These are phyloP conservation scores for Cenopis cana DNA, from an alignment of 2,888 invertebrate genomes.

Conservation along the genomic window DNA sequence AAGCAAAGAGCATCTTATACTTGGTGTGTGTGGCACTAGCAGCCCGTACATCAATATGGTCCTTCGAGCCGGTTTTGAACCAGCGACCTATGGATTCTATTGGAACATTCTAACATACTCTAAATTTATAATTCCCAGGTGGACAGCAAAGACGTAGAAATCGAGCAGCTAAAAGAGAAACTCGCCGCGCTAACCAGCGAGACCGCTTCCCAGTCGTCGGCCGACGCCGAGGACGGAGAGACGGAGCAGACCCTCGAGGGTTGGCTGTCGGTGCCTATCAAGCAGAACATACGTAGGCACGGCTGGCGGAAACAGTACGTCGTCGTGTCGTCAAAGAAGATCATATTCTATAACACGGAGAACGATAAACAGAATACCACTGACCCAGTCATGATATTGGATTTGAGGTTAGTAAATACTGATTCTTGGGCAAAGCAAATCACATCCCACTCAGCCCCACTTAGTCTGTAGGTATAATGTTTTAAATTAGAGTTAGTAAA, in stretches of 20 bases:
- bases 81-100: constrained; percentile 85
- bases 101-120: no score
- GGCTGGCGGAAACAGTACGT: constrained; percentile 99
- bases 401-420: constrained; percentile 91
- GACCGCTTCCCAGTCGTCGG: constrained; percentile 95
- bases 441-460: no score
- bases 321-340: constrained; percentile 98
- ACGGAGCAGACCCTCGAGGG: constrained; percentile 95
- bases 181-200: constrained; percentile 92
- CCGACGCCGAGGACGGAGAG: constrained; percentile 93
- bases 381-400: constrained; percentile 97
- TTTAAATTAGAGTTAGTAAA: no score
- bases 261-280: constrained; percentile 97
- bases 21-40: no score
- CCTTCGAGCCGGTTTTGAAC: constrained; percentile 86
- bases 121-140: constrained; percentile 71
- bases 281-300: constrained; percentile 97
- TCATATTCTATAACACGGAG: constrained; percentile 98
- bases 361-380: constrained; percentile 97
- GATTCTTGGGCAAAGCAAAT: no score
- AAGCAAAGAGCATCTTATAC: no score
- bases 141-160: constrained; percentile 98
- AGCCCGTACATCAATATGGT: no score
- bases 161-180: constrained; percentile 96
- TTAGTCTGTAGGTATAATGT: no score